Evolutionary conservation across 2,113 vertebrate genomes (phyloP), one percentile per base, ranked within the genome.

Genomic region (Pterocles burchelli): DNA sequence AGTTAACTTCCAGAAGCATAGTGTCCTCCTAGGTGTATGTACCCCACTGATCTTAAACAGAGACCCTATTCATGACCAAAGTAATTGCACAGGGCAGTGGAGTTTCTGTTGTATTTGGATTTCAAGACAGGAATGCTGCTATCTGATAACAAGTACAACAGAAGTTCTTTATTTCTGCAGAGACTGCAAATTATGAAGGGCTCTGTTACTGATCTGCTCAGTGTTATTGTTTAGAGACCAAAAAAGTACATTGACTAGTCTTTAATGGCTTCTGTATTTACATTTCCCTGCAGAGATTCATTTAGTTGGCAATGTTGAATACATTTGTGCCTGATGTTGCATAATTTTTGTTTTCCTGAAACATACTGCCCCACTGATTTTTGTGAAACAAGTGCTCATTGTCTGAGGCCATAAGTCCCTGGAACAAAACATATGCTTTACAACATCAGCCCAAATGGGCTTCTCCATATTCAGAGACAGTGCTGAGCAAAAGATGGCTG

Each of bases 1-100:
- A 93, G 86, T 97, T 96, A 96, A 90, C 96, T 98, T 98, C 97
- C 95, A 97, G 97, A 97, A 97, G 90, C 79, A 83, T 86, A 62
- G 95, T 96, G 97, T 97, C 98, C 90, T 94, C 97, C 96, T 97
- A 95, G 80, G 71, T 95, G 82, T 61, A 94, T 25, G 36, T 96
- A 86, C 54, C 74, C 65, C 43, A 92, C 95, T 98, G 98, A 98
- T 98, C 97, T 98, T 97, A 98, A 98, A 97, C 95, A 98, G 96
- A 98, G 90, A 77, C 12, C 54, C 88, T 76, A 90, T 90, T 97
- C 89, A 97, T 93, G 88, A 95, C 74, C 70, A 85, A 93, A 96
- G 96, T 86, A 84, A 97, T 96, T 96, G 97, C 98, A 97, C 67
- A 96, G 91, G 87, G 85, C 94, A 98, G 90, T 66, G 75, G 90